Evolutionary conservation across 2,797 vertebrate genomes (phyloP).

Genomic region (Cercopithecus neglectus): DNA sequence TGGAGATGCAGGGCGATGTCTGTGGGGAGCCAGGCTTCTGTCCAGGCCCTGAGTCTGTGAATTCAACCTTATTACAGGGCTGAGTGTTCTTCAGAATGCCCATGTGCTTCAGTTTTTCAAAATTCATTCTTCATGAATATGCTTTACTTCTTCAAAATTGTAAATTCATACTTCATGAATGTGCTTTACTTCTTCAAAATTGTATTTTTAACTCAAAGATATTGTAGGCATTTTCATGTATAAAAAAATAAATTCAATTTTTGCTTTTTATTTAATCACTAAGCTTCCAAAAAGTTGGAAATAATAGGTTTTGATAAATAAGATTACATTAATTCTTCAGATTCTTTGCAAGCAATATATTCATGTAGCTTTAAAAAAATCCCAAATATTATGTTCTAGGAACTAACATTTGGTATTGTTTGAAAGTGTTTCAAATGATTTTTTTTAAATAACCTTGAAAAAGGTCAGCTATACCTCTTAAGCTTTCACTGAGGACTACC

Average conservation of each 20-base stretch:
- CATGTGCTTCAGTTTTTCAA: neutral
- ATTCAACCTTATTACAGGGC: neutral
- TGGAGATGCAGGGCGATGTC: rapidly evolving
- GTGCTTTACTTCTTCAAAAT: neutral
- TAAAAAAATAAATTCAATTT: neutral
- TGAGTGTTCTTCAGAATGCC: neutral
- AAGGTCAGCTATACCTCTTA: neutral
- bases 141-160: neutral
- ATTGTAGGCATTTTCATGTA: neutral
- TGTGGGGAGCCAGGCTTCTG: rapidly evolving
- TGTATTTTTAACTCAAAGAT: neutral
- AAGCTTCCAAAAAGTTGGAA: neutral
- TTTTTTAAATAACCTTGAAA: conserved; percentile 54
- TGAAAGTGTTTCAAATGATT: conserved; percentile 12
- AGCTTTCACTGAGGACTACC: conserved; percentile 40
- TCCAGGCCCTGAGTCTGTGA: too few species aligned
- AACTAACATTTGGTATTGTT: neutral
- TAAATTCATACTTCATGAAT: neutral
- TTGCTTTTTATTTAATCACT: neutral
- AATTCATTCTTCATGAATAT: neutral
- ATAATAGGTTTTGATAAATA: neutral
- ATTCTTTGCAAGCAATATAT: neutral
- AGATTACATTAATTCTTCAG: neutral
- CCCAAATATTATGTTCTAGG: conserved; percentile 2
- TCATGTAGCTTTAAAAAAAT: neutral